Evolutionary conservation across 2,113 vertebrate genomes (phyloP).

Genomic region (Catharus bicknelli): DNA sequence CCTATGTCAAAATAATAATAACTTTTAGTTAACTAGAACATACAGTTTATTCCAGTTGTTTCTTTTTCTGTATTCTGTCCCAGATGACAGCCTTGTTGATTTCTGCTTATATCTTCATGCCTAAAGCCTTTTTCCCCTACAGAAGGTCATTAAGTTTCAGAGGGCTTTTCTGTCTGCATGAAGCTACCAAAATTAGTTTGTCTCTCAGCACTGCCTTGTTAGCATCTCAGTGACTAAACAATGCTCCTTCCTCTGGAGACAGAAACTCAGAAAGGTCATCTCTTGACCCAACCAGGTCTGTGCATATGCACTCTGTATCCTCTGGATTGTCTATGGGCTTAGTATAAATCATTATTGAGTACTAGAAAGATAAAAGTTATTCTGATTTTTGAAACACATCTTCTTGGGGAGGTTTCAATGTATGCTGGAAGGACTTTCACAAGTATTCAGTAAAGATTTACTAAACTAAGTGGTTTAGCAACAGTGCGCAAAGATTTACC

Average conservation of each 20-base stretch:
- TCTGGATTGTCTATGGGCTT: neutral
- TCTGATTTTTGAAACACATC: neutral
- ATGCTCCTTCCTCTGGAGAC: slow-evolving; percentile 7
- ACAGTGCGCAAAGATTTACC: neutral
- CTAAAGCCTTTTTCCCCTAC: slow-evolving; percentile 42
- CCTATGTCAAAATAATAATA: slow-evolving; percentile 32
- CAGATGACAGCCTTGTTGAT: slow-evolving; percentile 41
- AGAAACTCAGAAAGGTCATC: slow-evolving; percentile 16
- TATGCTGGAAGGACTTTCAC: neutral
- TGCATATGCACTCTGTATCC: neutral
- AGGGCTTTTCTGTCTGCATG: neutral
- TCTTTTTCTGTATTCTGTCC: neutral
- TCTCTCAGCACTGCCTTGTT: neutral
- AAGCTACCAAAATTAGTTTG: slow-evolving; percentile 41
- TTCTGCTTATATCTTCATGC: slow-evolving; percentile 43
- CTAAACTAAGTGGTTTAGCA: neutral
- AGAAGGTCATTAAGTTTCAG: slow-evolving; percentile 56
- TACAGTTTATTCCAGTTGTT: neutral
- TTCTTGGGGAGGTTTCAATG: neutral
- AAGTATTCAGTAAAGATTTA: neutral
- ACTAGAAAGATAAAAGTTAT: neutral
- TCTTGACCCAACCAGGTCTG: neutral
- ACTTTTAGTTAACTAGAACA: slow-evolving; percentile 11
- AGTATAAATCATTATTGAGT: neutral
- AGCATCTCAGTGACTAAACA: slow-evolving; percentile 26